These are phyloP conservation scores for Sapajus apella DNA, from an alignment of 2,113 vertebrate species.

Conservation along the genomic window DNA sequence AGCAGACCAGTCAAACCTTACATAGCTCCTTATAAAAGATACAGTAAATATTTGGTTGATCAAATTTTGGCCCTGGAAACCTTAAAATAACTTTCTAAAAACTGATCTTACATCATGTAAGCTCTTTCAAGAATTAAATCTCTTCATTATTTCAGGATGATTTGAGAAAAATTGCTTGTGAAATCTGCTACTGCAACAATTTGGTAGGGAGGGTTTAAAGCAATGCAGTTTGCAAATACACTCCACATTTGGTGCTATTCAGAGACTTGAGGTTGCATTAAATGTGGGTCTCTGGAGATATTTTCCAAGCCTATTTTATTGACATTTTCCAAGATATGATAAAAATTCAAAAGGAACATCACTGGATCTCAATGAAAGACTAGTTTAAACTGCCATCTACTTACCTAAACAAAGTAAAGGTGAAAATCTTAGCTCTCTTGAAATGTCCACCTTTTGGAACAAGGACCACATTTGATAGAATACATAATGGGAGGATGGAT, in stretches of 20 bases:
- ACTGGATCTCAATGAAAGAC: background rate
- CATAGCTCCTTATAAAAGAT: background rate
- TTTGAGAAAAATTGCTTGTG: background rate
- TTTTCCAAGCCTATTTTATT: background rate
- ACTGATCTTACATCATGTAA: background rate
- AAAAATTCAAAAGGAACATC: constrained; percentile 51
- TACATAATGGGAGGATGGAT: background rate
- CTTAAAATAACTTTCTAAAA: background rate
- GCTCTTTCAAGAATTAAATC: background rate
- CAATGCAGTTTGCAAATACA: background rate
- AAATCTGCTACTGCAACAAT: background rate
- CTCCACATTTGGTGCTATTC: background rate
- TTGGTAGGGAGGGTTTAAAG: background rate
- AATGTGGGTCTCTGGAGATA: background rate
- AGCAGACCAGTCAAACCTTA: background rate
- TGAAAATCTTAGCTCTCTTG: background rate
- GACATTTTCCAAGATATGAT: background rate
- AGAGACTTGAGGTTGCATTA: background rate
- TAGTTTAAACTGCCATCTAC: background rate
- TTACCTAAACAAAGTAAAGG: background rate
- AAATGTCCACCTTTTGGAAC: background rate
- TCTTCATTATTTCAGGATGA: background rate
- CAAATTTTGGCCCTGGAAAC: constrained; percentile 8
- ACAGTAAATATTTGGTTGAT: background rate
- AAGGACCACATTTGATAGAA: background rate